Conservation (phyloP, 2,113 vertebrate species). For the Columbina picui region DNA sequence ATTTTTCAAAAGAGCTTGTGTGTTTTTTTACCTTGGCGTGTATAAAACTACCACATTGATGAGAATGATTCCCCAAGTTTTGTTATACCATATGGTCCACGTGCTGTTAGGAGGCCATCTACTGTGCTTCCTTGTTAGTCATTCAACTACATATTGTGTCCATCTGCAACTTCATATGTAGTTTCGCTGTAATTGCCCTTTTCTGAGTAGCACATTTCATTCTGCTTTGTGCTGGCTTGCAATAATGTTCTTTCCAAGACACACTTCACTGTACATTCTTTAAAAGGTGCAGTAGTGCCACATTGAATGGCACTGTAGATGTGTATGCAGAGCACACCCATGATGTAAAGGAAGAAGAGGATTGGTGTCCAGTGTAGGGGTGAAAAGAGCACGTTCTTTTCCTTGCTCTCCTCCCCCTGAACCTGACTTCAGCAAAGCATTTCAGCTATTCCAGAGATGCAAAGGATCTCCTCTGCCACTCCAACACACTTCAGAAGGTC, state of each 20-base stretch:
- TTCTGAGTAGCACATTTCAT: constrained; percentile 26
- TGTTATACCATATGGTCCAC: constrained; percentile 48
- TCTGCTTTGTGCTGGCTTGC: constrained; percentile 18
- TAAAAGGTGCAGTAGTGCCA: neutral
- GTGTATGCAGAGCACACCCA: rapidly evolving
- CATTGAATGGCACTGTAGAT: neutral
- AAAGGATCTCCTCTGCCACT: neutral
- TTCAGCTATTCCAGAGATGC: neutral
- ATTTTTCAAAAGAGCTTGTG: constrained; percentile 27
- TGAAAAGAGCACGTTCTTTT: neutral
- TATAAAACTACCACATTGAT: constrained; percentile 47
- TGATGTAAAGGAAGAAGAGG: neutral
- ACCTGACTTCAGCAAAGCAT: neutral
- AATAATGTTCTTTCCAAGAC: constrained; percentile 11
- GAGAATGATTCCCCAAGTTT: constrained; percentile 49
- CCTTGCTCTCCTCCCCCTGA: neutral
- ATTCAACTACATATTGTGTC: constrained; percentile 65
- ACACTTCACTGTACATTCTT: neutral
- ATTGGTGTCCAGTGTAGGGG: neutral
- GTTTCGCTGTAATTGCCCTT: constrained; percentile 57
- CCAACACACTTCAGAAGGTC: neutral
- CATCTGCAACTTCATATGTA: constrained; percentile 60
- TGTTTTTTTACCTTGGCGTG: constrained; percentile 46
- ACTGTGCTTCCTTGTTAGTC: constrained; percentile 66
- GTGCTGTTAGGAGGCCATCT: constrained; percentile 58